Evolutionary conservation across 92 coral and sea anemone species (phyloP).

Genomic region (Anthopleura xanthogrammica): DNA sequence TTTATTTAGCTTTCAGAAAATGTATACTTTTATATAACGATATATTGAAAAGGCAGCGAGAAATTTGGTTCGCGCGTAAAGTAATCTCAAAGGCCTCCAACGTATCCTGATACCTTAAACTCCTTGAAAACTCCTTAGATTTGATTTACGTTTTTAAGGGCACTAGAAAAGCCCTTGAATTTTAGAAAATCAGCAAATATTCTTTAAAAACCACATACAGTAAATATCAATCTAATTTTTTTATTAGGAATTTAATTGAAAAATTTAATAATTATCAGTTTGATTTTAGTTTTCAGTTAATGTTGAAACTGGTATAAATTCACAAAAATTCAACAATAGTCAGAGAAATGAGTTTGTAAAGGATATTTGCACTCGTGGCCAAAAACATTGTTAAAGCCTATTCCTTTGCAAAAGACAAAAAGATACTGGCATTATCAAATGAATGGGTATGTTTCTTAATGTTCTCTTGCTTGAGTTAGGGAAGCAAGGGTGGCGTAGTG

Average conservation of each 20-base stretch:
- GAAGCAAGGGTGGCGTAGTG: too few species aligned
- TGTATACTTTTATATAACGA: too few species aligned
- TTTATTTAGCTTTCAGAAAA: too few species aligned
- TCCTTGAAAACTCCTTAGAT: too few species aligned
- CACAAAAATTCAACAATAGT: conserved; percentile 15
- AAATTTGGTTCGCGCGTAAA: too few species aligned
- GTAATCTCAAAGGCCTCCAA: too few species aligned
- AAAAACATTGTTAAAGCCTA: conserved; percentile 35
- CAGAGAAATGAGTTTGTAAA: conserved; percentile 45
- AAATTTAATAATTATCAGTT: neutral
- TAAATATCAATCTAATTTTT: too few species aligned
- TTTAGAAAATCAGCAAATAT: too few species aligned
- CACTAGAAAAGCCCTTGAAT: too few species aligned
- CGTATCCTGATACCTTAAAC: too few species aligned
- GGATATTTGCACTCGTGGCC: conserved; percentile 47
- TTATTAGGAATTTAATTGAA: neutral
- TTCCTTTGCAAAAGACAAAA: conserved; percentile 40
- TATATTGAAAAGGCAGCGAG: too few species aligned
- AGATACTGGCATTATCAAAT: conserved; percentile 21
- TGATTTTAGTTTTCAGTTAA: conserved; percentile 46
- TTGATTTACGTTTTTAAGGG: too few species aligned
- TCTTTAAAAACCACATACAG: neutral
- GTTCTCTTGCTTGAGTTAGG: neutral
- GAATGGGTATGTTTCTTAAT: conserved; percentile 38
- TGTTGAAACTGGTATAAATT: conserved; percentile 41